phyloP scores from a whole-genome alignment of 2,888 invertebrate genomes.

The Diarsia dahlii region DNA sequence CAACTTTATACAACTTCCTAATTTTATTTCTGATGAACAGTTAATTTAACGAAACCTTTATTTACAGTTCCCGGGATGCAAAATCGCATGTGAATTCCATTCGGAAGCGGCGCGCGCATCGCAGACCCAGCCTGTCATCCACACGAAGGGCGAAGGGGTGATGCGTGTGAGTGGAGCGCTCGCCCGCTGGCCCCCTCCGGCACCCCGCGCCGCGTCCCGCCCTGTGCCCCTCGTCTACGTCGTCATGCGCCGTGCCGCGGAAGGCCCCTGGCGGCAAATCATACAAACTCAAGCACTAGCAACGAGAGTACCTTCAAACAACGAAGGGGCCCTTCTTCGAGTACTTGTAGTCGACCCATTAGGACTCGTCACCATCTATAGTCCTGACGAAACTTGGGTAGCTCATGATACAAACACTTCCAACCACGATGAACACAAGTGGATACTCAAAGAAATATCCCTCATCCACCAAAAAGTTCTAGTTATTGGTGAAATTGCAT shows the following conservation, averaged over 20 bases:
- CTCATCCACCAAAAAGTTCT: slow-evolving; percentile 93
- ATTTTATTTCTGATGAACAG: neutral
- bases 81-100: slow-evolving; percentile 93
- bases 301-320: slow-evolving; percentile 92
- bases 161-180: slow-evolving; percentile 92
- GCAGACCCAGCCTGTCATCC: slow-evolving; percentile 93
- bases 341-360: slow-evolving; percentile 93
- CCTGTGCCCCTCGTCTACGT: slow-evolving; percentile 92
- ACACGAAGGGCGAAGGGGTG: slow-evolving; percentile 93
- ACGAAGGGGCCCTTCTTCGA: slow-evolving; percentile 92
- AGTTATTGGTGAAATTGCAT: slow-evolving; percentile 93
- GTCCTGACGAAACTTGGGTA: slow-evolving; percentile 92
- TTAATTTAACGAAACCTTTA: slow-evolving; percentile 49
- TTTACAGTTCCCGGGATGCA: slow-evolving; percentile 93
- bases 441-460: slow-evolving; percentile 93
- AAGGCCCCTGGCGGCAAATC: slow-evolving; percentile 92
- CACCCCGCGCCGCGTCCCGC: slow-evolving; percentile 90
- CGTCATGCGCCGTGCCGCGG: slow-evolving; percentile 92
- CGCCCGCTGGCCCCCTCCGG: slow-evolving; percentile 92
- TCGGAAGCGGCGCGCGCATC: slow-evolving; percentile 91
- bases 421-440: slow-evolving; percentile 88
- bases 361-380: slow-evolving; percentile 93
- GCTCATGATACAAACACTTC: slow-evolving; percentile 90
- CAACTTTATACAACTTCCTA: slow-evolving; percentile 34
- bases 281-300: slow-evolving; percentile 92